A percentile compares a stretch with the other conserved stretches of the same genome.
Evolutionary conservation across 2,113 vertebrate genomes (phyloP).

Genomic region (Euleptes europaea): DNA sequence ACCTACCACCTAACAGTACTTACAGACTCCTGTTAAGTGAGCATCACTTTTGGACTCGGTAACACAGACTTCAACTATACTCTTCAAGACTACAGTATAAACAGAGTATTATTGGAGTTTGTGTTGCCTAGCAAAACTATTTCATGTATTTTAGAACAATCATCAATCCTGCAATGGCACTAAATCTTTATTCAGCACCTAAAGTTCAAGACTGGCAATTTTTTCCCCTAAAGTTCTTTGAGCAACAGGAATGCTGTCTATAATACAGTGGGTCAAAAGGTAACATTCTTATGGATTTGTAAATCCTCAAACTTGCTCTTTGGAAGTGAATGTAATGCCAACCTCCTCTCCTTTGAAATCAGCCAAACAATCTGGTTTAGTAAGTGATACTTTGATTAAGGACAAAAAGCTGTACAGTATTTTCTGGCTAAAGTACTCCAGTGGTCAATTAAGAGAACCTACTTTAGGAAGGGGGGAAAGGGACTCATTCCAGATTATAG

Average conservation of each 20-base stretch:
- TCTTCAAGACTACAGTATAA: too few species aligned
- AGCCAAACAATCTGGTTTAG: not conserved
- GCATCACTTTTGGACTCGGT: not conserved
- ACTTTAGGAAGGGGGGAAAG: slow-evolving; percentile 4
- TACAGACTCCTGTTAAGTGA: not conserved
- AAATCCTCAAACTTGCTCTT: slow-evolving; percentile 9
- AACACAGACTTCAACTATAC: not conserved
- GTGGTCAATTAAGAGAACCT: not conserved
- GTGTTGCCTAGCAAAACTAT: not conserved
- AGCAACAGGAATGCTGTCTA: not conserved
- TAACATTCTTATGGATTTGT: not conserved
- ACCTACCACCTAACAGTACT: not conserved
- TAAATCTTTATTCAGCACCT: not conserved
- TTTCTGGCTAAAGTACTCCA: not conserved
- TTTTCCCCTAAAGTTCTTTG: not conserved
- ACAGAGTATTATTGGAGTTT: too few species aligned
- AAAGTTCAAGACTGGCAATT: too few species aligned
- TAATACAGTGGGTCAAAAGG: not conserved
- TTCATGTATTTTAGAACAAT: not conserved
- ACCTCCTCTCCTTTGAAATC: not conserved
- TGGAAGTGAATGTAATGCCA: not conserved
- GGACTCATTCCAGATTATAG: not conserved
- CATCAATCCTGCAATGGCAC: not conserved
- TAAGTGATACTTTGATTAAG: slow-evolving; percentile 12
- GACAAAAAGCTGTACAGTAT: not conserved